phyloP scores from a whole-genome alignment of 2,888 invertebrate species.

The Cryptus armator region DNA sequence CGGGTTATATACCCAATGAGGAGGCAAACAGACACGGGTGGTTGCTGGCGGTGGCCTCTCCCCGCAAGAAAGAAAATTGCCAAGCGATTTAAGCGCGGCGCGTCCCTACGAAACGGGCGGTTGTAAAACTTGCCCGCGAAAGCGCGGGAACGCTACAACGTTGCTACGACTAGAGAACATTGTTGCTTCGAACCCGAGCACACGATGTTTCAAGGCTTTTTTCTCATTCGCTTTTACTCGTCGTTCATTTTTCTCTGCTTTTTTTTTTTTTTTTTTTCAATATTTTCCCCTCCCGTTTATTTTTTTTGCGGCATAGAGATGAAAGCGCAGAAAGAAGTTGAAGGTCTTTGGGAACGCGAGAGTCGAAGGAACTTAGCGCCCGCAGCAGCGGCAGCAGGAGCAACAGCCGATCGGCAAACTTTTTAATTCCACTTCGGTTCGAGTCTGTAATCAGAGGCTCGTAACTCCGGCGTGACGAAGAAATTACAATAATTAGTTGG shows the following conservation, averaged over 20 bases:
- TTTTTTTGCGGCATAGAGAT: not conserved
- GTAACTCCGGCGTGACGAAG: constrained; percentile 68
- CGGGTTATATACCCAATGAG: not conserved
- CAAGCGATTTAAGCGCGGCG: constrained; percentile 77
- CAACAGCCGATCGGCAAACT: constrained; percentile 50
- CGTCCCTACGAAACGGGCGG: constrained; percentile 77
- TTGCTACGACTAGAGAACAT: constrained; percentile 2
- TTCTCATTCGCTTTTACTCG: constrained; percentile 15
- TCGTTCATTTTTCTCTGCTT: constrained; percentile 29
- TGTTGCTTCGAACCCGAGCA: not conserved
- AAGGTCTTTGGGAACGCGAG: constrained; percentile 20
- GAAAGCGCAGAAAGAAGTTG: constrained; percentile 9
- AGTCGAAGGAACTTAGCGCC: not conserved
- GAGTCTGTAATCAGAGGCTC: constrained; percentile 72
- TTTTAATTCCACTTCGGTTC: constrained; percentile 59
- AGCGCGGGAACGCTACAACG: constrained; percentile 32
- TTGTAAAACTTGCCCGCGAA: constrained; percentile 75
- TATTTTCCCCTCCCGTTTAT: not conserved
- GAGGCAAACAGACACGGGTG: no score
- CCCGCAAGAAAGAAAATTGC: constrained; percentile 81
- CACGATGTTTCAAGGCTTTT: constrained; percentile 4
- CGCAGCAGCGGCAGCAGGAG: constrained; percentile 1
- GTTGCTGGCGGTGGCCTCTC: constrained; percentile 2
- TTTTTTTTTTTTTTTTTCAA: constrained; percentile 15
- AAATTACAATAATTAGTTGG: constrained; percentile 65